phyloP scores from a whole-genome alignment of 1,140 invertebrate species.

The Homalodisca vitripennis region DNA sequence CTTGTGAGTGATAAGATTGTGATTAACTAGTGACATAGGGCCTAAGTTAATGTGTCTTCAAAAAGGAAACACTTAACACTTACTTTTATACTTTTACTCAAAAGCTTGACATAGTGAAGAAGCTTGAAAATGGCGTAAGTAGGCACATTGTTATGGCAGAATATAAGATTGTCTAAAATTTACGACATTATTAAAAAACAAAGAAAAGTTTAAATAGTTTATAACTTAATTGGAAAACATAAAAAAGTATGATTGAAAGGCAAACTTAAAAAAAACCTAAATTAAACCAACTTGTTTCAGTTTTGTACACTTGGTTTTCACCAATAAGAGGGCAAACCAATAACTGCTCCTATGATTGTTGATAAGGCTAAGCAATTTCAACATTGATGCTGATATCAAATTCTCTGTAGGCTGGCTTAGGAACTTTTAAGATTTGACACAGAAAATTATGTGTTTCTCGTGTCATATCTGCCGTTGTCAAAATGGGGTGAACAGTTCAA shows the following conservation, averaged over 20 bases:
- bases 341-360: slow-evolving; percentile 28
- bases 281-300: slow-evolving; percentile 17
- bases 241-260: not conserved
- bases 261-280: slow-evolving; percentile 30
- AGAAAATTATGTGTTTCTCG: slow-evolving; percentile 6
- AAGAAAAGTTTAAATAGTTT: slow-evolving; percentile 26
- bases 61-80: too few relatives aligned
- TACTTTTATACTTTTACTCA: too few relatives aligned
- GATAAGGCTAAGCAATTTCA: slow-evolving; percentile 24
- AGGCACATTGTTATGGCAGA: too few relatives aligned
- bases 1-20: too few relatives aligned
- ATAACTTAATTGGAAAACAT: not conserved
- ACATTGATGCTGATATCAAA: not conserved
- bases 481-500: not conserved
- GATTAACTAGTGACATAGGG: too few relatives aligned
- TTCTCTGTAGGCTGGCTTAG: slow-evolving; percentile 23
- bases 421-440: slow-evolving; percentile 26
- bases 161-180: too few relatives aligned
- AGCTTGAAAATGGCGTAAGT: too few relatives aligned
- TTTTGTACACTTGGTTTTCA: slow-evolving; percentile 31
- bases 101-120: too few relatives aligned
- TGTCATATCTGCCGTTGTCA: not conserved
- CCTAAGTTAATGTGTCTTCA: too few relatives aligned
- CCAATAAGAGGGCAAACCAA: slow-evolving; percentile 25
- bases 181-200: too few relatives aligned